Percentiles rank a stretch among this genome's conserved stretches.
Conservation (phyloP, 2,797 vertebrate species). For the Sebastes vulpes region DNA sequence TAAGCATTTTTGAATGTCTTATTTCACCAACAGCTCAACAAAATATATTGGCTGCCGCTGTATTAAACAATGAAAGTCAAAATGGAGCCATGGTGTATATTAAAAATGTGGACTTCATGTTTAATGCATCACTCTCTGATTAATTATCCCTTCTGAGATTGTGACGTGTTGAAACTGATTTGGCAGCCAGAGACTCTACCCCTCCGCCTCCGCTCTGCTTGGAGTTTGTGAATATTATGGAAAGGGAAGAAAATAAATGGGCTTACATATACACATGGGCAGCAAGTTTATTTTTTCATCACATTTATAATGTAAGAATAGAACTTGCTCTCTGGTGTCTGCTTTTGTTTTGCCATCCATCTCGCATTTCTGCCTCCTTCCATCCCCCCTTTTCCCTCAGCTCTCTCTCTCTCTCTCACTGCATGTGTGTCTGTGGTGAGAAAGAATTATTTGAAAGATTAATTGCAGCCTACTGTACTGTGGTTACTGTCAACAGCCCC, state of each 20-base stretch:
- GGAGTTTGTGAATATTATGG: slow-evolving; percentile 16
- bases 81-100: slow-evolving; percentile 52
- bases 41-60: slow-evolving; percentile 50
- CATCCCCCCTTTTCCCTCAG: neutral
- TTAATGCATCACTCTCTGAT: slow-evolving; percentile 77
- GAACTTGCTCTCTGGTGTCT: slow-evolving; percentile 32
- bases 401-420: neutral
- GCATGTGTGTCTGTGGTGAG: slow-evolving; percentile 33
- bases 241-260: slow-evolving; percentile 56
- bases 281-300: slow-evolving; percentile 40
- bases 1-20: slow-evolving; percentile 59
- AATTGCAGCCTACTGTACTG: slow-evolving; percentile 72
- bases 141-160: slow-evolving; percentile 76
- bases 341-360: slow-evolving; percentile 49
- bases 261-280: slow-evolving; percentile 26
- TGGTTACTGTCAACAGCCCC: slow-evolving; percentile 70
- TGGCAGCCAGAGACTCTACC: slow-evolving; percentile 49
- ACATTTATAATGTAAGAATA: slow-evolving; percentile 32
- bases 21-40: slow-evolving; percentile 61
- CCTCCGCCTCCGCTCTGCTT: slow-evolving; percentile 2
- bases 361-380: slow-evolving; percentile 7
- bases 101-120: slow-evolving; percentile 67
- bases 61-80: slow-evolving; percentile 66
- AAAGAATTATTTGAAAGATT: slow-evolving; percentile 78
- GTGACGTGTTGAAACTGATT: slow-evolving; percentile 60